Evolutionary conservation across 2,113 vertebrate genomes (phyloP).

Genomic region (Osmerus eperlanus): DNA sequence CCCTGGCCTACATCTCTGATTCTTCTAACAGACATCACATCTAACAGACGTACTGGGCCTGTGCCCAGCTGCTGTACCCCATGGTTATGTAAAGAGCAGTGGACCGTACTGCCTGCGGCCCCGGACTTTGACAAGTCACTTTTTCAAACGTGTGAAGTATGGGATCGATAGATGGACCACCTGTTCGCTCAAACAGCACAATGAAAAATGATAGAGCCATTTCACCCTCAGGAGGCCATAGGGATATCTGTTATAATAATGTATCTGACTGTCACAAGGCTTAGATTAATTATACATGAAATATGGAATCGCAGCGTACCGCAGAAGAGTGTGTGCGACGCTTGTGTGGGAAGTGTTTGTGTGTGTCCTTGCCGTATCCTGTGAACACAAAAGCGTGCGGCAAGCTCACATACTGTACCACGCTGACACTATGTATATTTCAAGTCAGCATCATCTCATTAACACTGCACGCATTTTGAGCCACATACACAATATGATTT

Average conservation of each 20-base stretch:
- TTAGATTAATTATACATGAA: conserved; percentile 78
- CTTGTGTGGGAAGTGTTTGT: background rate
- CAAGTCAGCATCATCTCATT: conserved; percentile 19
- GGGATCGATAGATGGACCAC: conserved; percentile 69
- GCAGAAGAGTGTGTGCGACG: conserved; percentile 8
- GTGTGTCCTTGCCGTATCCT: background rate
- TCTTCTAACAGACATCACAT: no score
- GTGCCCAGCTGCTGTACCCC: conserved; percentile 1
- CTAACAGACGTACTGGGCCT: no score
- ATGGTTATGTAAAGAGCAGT: conserved; percentile 29
- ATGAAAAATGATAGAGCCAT: conserved; percentile 72
- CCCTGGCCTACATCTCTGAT: no score
- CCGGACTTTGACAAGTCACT: conserved; percentile 52
- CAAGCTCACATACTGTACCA: no score
- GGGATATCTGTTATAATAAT: conserved; percentile 76
- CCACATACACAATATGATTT: conserved; percentile 13
- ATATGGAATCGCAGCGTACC: conserved; percentile 56
- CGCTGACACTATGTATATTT: conserved; percentile 7
- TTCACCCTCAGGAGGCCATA: conserved; percentile 56
- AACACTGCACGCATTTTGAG: conserved; percentile 17
- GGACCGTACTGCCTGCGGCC: conserved; percentile 46
- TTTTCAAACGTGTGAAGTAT: conserved; percentile 55
- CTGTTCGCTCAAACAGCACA: conserved; percentile 66
- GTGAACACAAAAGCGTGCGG: background rate
- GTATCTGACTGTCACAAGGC: conserved; percentile 73